phyloP scores from a whole-genome alignment of 2,797 vertebrate species.

The Eupleurogrammus muticus region DNA sequence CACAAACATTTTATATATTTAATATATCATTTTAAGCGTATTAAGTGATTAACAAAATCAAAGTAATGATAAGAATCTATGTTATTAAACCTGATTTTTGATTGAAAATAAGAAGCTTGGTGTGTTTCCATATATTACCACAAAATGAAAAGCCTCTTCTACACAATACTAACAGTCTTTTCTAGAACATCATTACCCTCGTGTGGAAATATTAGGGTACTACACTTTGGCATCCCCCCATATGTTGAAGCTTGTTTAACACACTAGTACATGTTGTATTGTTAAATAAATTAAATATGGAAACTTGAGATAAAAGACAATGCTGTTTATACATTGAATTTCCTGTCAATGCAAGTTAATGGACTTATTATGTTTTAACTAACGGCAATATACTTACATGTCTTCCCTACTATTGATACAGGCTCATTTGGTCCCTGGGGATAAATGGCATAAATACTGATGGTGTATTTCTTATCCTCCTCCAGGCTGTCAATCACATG shows the following conservation, averaged over 20 bases:
- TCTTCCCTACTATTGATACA: slow-evolving; percentile 84
- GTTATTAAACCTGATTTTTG: background rate
- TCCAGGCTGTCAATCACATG: slow-evolving; percentile 89
- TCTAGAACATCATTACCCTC: slow-evolving; percentile 48
- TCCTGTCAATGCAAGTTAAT: slow-evolving; percentile 8
- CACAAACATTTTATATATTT: slow-evolving; percentile 14
- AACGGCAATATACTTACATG: slow-evolving; percentile 78
- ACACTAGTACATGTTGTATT: background rate
- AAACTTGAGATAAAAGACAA: background rate
- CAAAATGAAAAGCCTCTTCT: background rate
- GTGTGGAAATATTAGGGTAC: slow-evolving; percentile 54
- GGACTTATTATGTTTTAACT: slow-evolving; percentile 7
- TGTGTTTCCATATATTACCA: background rate
- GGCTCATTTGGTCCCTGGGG: slow-evolving; percentile 86
- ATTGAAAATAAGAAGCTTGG: background rate
- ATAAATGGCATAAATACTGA: slow-evolving; percentile 87
- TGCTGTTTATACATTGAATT: background rate
- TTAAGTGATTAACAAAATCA: background rate
- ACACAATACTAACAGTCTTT: background rate
- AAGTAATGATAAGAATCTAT: background rate
- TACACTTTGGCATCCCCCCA: slow-evolving; percentile 32
- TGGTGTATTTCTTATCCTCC: slow-evolving; percentile 87
- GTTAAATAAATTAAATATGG: background rate
- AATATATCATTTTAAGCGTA: background rate
- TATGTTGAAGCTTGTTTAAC: background rate